Evolutionary conservation across 2,797 vertebrate species (phyloP), one percentile per base, ranked within the genome.

Genomic region (Ceryle rudis): DNA sequence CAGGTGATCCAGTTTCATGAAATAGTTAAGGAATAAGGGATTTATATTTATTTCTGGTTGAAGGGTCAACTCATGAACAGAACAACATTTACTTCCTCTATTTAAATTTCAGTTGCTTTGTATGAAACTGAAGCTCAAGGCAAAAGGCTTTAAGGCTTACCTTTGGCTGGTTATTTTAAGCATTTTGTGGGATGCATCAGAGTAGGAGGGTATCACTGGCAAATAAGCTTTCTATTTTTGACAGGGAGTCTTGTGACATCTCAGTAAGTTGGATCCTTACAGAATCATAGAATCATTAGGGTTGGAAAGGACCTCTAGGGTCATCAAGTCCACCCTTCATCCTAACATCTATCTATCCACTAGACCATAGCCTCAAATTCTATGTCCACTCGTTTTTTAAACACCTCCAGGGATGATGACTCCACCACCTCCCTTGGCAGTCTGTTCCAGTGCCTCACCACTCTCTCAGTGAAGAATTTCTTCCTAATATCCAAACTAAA

Each of bases 91-190:
- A 90, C 93, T 97, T 96, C 93, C 95, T 96, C 83, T 96, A 90
- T 97, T 96, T 97, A 97, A 93, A 94, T 96, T 96, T 94, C 81
- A 64, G 57, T 95, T 95, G 95, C 93, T 96, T 96, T 96, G 86
- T 94, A 96, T 96, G 89, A 96, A 95, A 80, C 70, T 92, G 67
- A 83, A 96, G 89, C 77, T 95, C 35, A 78, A 96, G 72, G 70
- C 94, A 96, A 87, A 95, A 89, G 77, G 89, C 85, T 95, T 91
- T 75, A 66, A 95, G 90, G 39, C 93, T 95, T 95, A 96, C 96
- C 95, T 97, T 96, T 92, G 66, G 46, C 85, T 86, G 73, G 88
- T 91, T 96, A 96, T 96, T 96, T 97, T 96, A 97, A 84, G 94
- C 66, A 57, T 67, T 65, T 66, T 84, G 87, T 95, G 93, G 96